A percentile compares a stretch with the other conserved stretches of the same genome.
Evolutionary conservation across 2,113 vertebrate genomes (phyloP).

Genomic region (Crotalus viridis): DNA sequence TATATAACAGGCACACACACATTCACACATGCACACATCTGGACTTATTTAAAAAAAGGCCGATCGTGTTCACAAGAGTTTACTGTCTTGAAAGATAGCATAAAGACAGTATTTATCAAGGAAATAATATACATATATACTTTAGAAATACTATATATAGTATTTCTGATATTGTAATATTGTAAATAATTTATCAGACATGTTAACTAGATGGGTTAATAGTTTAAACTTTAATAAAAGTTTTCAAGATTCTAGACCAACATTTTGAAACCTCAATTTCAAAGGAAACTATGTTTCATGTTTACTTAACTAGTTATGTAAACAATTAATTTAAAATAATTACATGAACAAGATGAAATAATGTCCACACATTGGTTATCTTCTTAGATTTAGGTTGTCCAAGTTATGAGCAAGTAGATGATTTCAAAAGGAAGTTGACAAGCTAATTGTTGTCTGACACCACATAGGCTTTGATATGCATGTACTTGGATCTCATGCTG

Average conservation of each 20-base stretch:
- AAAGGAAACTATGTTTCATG: neutral
- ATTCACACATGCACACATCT: neutral
- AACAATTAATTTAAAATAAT: slow-evolving; percentile 1
- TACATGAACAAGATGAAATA: neutral
- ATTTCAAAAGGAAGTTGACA: neutral
- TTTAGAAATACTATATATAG: too few relatives aligned
- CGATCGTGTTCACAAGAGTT: neutral
- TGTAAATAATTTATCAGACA: neutral
- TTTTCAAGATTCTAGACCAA: neutral
- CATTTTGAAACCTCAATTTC: neutral
- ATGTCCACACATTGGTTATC: neutral
- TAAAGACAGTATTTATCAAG: neutral
- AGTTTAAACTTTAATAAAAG: neutral
- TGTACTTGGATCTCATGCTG: neutral
- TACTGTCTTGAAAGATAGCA: neutral
- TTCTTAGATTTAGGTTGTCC: neutral
- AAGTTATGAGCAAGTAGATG: neutral
- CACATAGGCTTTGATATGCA: neutral
- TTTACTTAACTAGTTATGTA: neutral
- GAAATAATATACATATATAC: neutral
- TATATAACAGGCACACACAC: neutral
- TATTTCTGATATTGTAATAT: neutral
- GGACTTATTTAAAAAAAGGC: neutral
- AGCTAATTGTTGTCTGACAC: neutral
- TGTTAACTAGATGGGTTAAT: neutral